Evolutionary conservation across 2,888 invertebrate genomes (phyloP).

Genomic region (Eristalis tenax): DNA sequence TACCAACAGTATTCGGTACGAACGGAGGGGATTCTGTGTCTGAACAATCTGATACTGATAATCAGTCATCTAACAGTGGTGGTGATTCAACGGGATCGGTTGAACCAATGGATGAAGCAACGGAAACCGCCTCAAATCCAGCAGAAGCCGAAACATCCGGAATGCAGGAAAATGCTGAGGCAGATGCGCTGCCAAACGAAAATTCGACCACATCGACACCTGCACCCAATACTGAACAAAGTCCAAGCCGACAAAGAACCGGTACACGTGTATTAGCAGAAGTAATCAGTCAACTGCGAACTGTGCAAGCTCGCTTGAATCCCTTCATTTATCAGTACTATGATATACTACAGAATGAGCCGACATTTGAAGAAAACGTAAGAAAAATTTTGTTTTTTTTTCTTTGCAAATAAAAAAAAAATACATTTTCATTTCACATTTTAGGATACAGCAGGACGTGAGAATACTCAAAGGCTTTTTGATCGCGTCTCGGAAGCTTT

Average conservation of each 20-base stretch:
- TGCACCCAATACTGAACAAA: constrained; percentile 58
- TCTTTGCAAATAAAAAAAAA: neutral
- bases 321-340: constrained; percentile 86
- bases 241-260: constrained; percentile 76
- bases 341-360: constrained; percentile 84
- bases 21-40: constrained; percentile 71
- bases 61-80: constrained; percentile 36
- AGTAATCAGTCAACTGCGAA: constrained; percentile 79
- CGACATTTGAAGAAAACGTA: constrained; percentile 81
- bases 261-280: constrained; percentile 79
- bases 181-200: constrained; percentile 15
- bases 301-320: constrained; percentile 82
- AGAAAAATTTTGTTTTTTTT: constrained; percentile 32
- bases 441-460: constrained; percentile 81
- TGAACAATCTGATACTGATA: constrained; percentile 54
- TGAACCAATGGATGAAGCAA: constrained; percentile 57
- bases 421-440: constrained; percentile 75
- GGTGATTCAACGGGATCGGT: constrained; percentile 43
- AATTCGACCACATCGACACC: constrained; percentile 62
- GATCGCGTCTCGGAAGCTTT: constrained; percentile 90
- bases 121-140: constrained; percentile 8
- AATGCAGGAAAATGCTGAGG: constrained; percentile 32
- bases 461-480: constrained; percentile 85
- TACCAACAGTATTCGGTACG: constrained; percentile 78
- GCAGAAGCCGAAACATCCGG: constrained; percentile 9